A percentile compares a stretch with the other conserved stretches of the same genome.
phyloP scores from a whole-genome alignment of 2,888 invertebrate species.

The Lasioglossum marginatum region DNA sequence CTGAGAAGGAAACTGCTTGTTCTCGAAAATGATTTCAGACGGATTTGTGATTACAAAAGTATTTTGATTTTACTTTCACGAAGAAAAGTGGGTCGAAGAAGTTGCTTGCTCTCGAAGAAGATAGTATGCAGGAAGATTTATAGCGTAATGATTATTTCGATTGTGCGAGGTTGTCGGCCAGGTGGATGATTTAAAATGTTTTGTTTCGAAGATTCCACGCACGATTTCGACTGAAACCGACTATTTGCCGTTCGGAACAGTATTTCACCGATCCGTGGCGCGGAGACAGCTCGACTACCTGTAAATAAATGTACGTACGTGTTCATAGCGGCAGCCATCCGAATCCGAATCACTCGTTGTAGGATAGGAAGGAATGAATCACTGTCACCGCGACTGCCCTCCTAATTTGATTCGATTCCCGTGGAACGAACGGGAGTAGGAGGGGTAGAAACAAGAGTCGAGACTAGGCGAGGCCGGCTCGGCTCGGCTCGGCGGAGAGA shows the following conservation, averaged over 20 bases:
- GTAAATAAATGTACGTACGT: constrained; percentile 20
- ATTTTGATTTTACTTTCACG: too few species aligned
- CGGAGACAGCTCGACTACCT: constrained; percentile 6
- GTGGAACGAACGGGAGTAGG: neutral
- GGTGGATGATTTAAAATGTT: neutral
- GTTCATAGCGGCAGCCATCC: constrained; percentile 9
- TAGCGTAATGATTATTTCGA: neutral
- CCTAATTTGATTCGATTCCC: constrained; percentile 48
- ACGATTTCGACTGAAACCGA: neutral
- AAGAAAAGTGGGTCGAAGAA: too few species aligned
- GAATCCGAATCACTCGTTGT: neutral
- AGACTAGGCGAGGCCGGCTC: neutral
- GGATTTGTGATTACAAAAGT: too few species aligned
- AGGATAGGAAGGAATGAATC: constrained; percentile 10
- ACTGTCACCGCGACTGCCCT: constrained; percentile 14
- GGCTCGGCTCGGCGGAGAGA: constrained; percentile 1
- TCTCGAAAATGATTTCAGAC: too few species aligned
- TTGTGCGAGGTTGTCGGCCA: neutral
- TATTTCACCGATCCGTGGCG: constrained; percentile 2
- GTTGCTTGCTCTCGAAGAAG: neutral
- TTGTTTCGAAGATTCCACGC: neutral
- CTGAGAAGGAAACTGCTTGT: neutral
- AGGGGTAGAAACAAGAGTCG: neutral
- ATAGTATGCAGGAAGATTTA: neutral
- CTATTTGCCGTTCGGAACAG: neutral